These are phyloP conservation scores for Raja brachyura DNA, from an alignment of 2,113 vertebrate genomes.

Conservation along the genomic window DNA sequence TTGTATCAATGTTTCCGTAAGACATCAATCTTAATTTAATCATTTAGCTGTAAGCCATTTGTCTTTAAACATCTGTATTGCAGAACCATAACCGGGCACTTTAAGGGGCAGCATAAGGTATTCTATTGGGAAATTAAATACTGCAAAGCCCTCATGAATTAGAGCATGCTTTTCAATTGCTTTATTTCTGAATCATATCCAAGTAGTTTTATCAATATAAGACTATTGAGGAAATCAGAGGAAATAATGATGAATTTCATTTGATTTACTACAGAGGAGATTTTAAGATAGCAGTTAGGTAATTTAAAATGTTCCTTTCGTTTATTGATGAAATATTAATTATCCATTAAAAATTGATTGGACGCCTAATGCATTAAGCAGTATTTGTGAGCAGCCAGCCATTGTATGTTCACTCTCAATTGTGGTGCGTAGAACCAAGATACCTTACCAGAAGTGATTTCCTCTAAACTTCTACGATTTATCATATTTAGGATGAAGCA, in stretches of 20 bases:
- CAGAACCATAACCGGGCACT: not conserved
- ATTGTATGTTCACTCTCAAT: not conserved
- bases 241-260: not conserved
- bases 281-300: not conserved
- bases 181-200: not conserved
- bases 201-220: not conserved
- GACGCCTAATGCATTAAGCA: not conserved
- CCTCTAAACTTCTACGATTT: not conserved
- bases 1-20: not conserved
- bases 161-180: not conserved
- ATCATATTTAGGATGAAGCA: not conserved
- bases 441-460: not conserved
- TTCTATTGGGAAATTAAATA: not conserved
- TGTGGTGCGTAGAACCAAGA: not conserved
- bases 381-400: not conserved
- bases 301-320: not conserved
- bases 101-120: not conserved
- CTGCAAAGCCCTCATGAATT: not conserved
- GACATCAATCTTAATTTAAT: not conserved
- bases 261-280: not conserved
- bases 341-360: not conserved
- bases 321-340: not conserved
- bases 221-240: not conserved
- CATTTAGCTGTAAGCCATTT: not conserved
- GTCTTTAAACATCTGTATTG: not conserved